phyloP scores from a whole-genome alignment of 2,113 vertebrate genomes.

The Myiozetetes cayanensis region DNA sequence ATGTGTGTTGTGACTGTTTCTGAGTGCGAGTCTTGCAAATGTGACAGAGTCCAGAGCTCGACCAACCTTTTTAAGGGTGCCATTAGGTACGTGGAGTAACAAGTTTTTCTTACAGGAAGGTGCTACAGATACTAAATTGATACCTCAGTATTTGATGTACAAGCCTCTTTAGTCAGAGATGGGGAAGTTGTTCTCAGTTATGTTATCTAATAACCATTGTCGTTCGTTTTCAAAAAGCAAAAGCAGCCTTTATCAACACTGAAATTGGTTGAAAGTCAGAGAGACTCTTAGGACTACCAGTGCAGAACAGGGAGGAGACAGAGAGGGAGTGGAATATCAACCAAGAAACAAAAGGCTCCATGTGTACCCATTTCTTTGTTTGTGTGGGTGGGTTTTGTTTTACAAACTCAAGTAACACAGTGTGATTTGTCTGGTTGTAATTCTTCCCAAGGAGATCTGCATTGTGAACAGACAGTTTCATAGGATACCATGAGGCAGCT shows the following conservation, averaged over 20 bases:
- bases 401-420: background rate
- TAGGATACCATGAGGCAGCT: background rate
- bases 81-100: too few species aligned
- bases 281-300: background rate
- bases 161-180: background rate
- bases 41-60: background rate
- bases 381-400: background rate
- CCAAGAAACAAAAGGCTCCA: background rate
- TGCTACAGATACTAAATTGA: fast-evolving
- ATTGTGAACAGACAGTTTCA: background rate
- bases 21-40: background rate
- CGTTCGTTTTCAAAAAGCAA: background rate
- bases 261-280: background rate
- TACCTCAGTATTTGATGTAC: background rate
- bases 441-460: background rate
- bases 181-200: background rate
- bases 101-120: background rate
- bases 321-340: background rate
- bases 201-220: background rate
- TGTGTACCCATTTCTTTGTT: background rate
- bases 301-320: background rate
- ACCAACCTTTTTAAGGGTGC: background rate
- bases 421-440: background rate
- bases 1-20: background rate
- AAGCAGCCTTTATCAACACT: background rate